Evolutionary conservation across 2,888 invertebrate genomes (phyloP), one percentile per base, ranked within the genome.

Genomic region (Hylaea fasciaria): DNA sequence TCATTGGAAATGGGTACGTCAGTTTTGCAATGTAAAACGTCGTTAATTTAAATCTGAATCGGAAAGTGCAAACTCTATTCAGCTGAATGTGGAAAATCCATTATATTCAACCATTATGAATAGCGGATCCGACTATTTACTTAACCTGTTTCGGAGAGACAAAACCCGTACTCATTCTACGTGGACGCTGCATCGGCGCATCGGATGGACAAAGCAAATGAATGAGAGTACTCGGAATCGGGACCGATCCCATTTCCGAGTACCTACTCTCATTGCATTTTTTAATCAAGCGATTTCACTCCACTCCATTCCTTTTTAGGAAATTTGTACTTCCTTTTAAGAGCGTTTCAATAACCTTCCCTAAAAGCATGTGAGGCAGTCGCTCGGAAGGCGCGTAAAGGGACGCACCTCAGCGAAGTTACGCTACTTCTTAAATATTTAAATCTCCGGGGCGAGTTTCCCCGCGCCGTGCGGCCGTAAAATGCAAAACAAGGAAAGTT

Each of bases 401-500:
- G 83, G 83, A 83, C 81, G 77, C 77, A 82, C 79, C 83, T 86
- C 78, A 82, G 80, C 70, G 66, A 85, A 87, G 81, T 86, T 86
- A 78, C 81, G 81, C 80, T 80, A 76, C 83, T 85, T 83, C 79
- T 87, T 82, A 88, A 89, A 89, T 88, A 90, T 91, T 89, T 84
- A 88, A 86, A 86, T 87, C 87, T 85, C 86, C 66, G 74, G 87
- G 87, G 88, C 77, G 86, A 85, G 84, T 85, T 85, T 85, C 85
- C 84, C 82, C 78, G 78, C 73, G 78, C 82, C 78, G 44, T 39
- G 47, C 52, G 28, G 61, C 83, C 78, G 81, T 86, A 83, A 85
- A 89, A 90, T 91, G 85, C 86, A 85, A 91, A 91, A 90, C 87
- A 89, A 86, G 86, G 75, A 84, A 90, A 90, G 80, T 90, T 91